Evolutionary conservation across 2,113 vertebrate species (phyloP), one percentile per base, ranked within the genome.

Genomic region (Lophochroa leadbeateri): DNA sequence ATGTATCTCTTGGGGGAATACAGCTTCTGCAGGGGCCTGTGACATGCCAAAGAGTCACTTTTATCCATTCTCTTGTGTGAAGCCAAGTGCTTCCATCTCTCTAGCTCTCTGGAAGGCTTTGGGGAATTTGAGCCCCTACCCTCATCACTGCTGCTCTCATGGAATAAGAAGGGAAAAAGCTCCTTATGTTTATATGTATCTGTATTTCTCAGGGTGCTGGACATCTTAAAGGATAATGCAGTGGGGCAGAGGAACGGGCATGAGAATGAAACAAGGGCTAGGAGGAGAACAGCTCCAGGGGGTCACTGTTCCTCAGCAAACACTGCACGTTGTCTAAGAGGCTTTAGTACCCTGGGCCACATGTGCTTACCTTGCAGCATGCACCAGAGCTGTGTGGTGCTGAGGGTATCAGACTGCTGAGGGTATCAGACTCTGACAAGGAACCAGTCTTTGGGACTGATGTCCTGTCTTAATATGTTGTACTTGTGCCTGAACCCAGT

Each of bases 401-500:
- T 15, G 1, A 76, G 20, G 47, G 3, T 52, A 24, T 31, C 61
- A 2, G 2, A 18, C 17, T 43, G 11, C 57, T 35, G 57, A 44
- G 9, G 13, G 21, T 55, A 20, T 21, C 64, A 49, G 44, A 16
- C 58, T 60, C 7, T 82, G 71, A 53, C 1, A 4, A 75, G 44
- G 57, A 76, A 68, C 11, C 33, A 53, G 53, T 57, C 72, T 46
- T 90, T 70, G 55, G 28, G 29, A 39, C 3, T 81, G 50, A 43
- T 21, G 12, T 70, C 12, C 60, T 75, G 6, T 60, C 57, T 76
- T 39, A 52, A 2, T 79, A 11, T 16, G 21, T 76, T 74, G 63
- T 74, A 72, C 63, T 24, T 86, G 49, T 2, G 2, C 58, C 63
- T 83, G 58, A 43, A 8, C 23, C 29, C 0, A 0, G 2, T 75